phyloP scores from a whole-genome alignment of 2,888 invertebrate species.

The Papilio protenor region DNA sequence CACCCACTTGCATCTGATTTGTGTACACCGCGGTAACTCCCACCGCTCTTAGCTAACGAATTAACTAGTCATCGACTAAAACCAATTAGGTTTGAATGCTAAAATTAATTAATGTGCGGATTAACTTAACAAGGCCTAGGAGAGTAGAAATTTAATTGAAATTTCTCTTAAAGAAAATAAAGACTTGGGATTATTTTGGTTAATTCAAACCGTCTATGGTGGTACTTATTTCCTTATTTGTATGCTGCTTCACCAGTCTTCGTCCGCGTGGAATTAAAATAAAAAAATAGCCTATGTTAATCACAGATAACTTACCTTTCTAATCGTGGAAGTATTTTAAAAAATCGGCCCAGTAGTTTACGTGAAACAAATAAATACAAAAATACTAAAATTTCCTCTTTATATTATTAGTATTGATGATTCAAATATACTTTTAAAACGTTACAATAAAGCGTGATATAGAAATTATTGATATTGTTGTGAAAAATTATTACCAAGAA shows the following conservation, averaged over 20 bases:
- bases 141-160: conserved; percentile 21
- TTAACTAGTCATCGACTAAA: conserved; percentile 38
- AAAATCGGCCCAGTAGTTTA: too few species aligned
- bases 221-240: not conserved
- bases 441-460: not conserved
- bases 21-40: conserved; percentile 31
- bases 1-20: conserved; percentile 35
- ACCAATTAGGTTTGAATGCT: conserved; percentile 38
- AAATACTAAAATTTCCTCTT: too few species aligned
- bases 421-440: not conserved
- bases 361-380: too few species aligned
- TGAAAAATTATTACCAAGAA: not conserved
- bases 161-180: conserved; percentile 8
- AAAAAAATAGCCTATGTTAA: too few species aligned
- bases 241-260: too few species aligned
- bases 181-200: conserved; percentile 45
- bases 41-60: conserved; percentile 39
- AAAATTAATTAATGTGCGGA: conserved; percentile 29
- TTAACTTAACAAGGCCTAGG: conserved; percentile 23
- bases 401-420: too few species aligned
- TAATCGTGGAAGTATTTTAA: too few species aligned
- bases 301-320: too few species aligned
- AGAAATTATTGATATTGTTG: not conserved
- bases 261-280: too few species aligned
- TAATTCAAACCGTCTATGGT: not conserved